phyloP scores from a whole-genome alignment of 2,888 invertebrate species.

The Orthosia incerta region DNA sequence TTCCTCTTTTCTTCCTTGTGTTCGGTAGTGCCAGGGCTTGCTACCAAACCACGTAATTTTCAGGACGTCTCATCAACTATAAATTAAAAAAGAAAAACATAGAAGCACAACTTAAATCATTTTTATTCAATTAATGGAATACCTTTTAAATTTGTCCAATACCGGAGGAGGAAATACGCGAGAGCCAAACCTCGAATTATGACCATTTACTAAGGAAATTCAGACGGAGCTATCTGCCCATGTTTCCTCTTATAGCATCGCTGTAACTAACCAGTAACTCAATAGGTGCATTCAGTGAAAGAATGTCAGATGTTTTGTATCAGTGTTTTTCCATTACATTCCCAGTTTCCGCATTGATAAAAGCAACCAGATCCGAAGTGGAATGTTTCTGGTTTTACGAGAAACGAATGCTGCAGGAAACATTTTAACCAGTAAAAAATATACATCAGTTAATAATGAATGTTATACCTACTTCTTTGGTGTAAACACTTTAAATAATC shows the following conservation, averaged over 20 bases:
- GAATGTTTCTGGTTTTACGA: constrained; percentile 38
- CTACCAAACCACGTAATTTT: too few species aligned
- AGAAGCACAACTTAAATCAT: too few species aligned
- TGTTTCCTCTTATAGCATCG: not conserved
- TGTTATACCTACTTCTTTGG: not conserved
- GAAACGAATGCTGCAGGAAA: constrained; percentile 5
- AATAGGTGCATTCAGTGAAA: constrained; percentile 24
- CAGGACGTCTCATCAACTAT: too few species aligned
- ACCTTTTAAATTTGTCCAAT: too few species aligned
- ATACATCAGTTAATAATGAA: not conserved
- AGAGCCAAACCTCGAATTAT: too few species aligned
- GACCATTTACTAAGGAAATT: too few species aligned
- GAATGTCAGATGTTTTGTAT: constrained; percentile 22
- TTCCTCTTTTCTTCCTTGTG: too few species aligned
- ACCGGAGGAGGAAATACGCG: too few species aligned
- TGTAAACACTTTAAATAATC: constrained; percentile 11
- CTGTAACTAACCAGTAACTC: constrained; percentile 2
- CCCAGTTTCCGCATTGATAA: constrained; percentile 42
- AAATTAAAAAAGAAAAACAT: too few species aligned
- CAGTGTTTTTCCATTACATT: constrained; percentile 11
- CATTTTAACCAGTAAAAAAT: not conserved
- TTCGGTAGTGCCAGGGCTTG: too few species aligned
- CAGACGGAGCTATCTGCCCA: too few species aligned
- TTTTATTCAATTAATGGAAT: too few species aligned
- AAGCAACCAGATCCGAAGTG: constrained; percentile 26